phyloP scores from a whole-genome alignment of 2,113 vertebrate species.

The Psettodes erumei region DNA sequence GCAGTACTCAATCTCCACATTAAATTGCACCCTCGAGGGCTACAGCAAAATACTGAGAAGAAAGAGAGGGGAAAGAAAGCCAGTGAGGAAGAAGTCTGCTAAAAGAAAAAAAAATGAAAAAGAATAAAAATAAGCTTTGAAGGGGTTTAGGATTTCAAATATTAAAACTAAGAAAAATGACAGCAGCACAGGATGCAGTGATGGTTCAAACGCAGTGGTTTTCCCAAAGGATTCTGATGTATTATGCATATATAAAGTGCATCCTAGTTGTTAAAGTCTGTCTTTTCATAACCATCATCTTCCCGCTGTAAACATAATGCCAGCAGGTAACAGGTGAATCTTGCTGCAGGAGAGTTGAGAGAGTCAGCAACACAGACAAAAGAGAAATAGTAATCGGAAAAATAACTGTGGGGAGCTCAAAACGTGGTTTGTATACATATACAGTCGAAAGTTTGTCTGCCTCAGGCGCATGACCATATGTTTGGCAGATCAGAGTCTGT shows the following conservation, averaged over 20 bases:
- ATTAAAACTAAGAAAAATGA: not conserved
- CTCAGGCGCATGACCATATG: not conserved
- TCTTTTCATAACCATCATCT: not conserved
- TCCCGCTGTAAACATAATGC: not conserved
- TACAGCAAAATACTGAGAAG: conserved; percentile 12
- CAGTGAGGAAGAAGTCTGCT: not conserved
- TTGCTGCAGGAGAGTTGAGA: conserved; percentile 5
- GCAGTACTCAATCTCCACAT: conserved; percentile 40
- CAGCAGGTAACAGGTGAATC: conserved; percentile 1
- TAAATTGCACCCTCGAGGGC: conserved; percentile 41
- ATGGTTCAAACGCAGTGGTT: not conserved
- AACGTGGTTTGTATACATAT: not conserved
- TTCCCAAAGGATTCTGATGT: not conserved
- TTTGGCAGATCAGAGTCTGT: conserved; percentile 1
- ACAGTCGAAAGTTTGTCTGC: not conserved
- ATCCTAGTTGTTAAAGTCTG: not conserved
- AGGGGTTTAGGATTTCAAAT: not conserved
- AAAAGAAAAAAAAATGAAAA: conserved; percentile 1
- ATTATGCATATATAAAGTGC: not conserved
- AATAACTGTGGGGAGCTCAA: not conserved
- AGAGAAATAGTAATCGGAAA: not conserved
- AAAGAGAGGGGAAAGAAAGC: not conserved
- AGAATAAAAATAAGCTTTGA: not conserved
- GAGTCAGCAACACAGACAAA: not conserved
- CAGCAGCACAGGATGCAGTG: not conserved